Evolutionary conservation across 2,797 vertebrate genomes (phyloP).

Genomic region (Xiphophorus birchmanni): DNA sequence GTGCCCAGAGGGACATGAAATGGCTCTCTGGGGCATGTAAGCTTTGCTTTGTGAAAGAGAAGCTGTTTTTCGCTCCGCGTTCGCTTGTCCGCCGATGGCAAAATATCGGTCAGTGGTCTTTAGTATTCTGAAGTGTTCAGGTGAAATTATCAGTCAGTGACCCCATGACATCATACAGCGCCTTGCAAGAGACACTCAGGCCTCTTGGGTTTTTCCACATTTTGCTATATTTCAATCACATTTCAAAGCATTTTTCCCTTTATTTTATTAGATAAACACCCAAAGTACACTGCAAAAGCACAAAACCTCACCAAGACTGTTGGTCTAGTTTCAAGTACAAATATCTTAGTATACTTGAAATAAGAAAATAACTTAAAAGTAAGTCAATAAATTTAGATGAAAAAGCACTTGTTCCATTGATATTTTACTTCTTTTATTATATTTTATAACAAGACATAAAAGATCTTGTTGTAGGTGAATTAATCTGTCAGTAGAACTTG

Average conservation of each 20-base stretch:
- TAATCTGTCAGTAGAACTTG: too few species aligned
- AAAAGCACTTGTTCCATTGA: too few species aligned
- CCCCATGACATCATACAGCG: constrained; percentile 28
- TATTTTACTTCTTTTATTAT: too few species aligned
- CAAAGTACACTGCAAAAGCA: too few species aligned
- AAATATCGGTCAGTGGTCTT: constrained; percentile 37
- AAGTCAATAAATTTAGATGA: too few species aligned
- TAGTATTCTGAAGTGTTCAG: constrained; percentile 40
- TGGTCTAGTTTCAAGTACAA: too few species aligned
- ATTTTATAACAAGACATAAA: too few species aligned
- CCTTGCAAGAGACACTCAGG: neutral
- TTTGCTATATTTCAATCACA: neutral
- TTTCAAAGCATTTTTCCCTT: neutral
- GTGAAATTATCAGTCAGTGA: constrained; percentile 43
- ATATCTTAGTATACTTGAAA: too few species aligned
- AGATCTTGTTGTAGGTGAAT: too few species aligned
- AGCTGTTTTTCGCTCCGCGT: constrained; percentile 53
- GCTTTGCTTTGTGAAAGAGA: constrained; percentile 56
- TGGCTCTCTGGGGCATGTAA: constrained; percentile 60
- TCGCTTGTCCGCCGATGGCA: constrained; percentile 48
- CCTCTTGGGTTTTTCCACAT: neutral
- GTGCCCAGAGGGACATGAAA: constrained; percentile 59
- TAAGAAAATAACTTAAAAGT: too few species aligned
- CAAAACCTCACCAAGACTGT: too few species aligned
- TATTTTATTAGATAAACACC: too few species aligned